Evolutionary conservation across 1,140 invertebrate species (phyloP).

Genomic region (Limonius californicus): DNA sequence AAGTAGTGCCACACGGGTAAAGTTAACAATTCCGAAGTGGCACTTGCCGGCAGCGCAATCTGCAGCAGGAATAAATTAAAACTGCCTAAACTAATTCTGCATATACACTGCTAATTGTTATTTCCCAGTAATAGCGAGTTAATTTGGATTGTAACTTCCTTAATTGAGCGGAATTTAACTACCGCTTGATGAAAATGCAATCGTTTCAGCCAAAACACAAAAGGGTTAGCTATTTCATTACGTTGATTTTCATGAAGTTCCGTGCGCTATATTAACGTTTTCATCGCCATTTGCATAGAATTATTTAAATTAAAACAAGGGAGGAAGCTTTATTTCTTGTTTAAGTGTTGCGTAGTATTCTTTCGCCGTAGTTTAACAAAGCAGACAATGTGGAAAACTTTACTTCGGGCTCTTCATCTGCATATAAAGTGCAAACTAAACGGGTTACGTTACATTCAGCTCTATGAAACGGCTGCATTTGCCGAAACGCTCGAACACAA

Average conservation of each 20-base stretch:
- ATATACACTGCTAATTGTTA: background rate
- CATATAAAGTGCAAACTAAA: background rate
- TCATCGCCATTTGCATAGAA: background rate
- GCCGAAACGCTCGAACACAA: background rate
- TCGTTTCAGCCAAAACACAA: slow-evolving; percentile 1
- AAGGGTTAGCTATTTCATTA: slow-evolving; percentile 9
- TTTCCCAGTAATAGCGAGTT: background rate
- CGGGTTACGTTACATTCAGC: background rate
- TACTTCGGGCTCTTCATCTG: background rate
- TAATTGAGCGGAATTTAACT: slow-evolving; percentile 7
- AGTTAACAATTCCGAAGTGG: background rate
- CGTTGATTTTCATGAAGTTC: slow-evolving; percentile 5
- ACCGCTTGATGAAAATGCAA: slow-evolving; percentile 8
- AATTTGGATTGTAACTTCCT: background rate
- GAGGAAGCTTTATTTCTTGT: background rate
- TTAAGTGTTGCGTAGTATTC: background rate
- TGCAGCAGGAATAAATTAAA: background rate
- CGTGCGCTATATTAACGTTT: background rate
- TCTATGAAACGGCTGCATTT: background rate
- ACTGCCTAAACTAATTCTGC: background rate
- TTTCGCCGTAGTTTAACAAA: background rate
- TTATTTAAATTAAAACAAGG: slow-evolving; percentile 10
- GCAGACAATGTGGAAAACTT: slow-evolving; percentile 1
- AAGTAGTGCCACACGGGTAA: background rate
- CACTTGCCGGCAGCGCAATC: background rate